Percentiles rank a stretch among this genome's conserved stretches.
Conservation (phyloP, 2,888 invertebrate genomes). For the Tridacna gigas region DNA sequence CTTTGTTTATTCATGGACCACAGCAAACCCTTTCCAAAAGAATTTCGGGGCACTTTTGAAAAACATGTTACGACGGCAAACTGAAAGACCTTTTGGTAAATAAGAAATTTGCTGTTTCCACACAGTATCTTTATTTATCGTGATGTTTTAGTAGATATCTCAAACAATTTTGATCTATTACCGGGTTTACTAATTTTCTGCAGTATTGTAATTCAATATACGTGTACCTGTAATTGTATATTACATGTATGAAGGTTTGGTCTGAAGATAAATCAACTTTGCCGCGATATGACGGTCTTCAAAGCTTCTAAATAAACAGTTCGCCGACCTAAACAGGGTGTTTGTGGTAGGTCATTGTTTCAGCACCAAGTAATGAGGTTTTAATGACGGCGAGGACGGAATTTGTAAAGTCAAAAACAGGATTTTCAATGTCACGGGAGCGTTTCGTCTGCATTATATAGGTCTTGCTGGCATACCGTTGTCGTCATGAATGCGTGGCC, state of each 20-base stretch:
- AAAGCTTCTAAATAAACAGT: slow-evolving; percentile 15
- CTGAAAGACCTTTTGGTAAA: too few species aligned
- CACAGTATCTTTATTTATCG: too few species aligned
- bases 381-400: slow-evolving; percentile 51
- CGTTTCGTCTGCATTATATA: background rate
- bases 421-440: slow-evolving; percentile 16
- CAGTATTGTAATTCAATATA: too few species aligned
- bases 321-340: slow-evolving; percentile 30
- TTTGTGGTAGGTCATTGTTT: slow-evolving; percentile 58
- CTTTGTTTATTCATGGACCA: slow-evolving; percentile 19
- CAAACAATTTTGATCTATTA: too few species aligned
- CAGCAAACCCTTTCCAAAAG: background rate
- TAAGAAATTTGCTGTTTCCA: too few species aligned
- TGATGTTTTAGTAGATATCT: too few species aligned
- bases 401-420: slow-evolving; percentile 19
- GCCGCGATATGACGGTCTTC: slow-evolving; percentile 15
- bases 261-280: background rate
- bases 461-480: slow-evolving; percentile 2
- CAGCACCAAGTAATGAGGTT: slow-evolving; percentile 52
- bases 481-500: background rate
- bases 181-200: too few species aligned
- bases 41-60: too few species aligned
- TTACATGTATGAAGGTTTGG: too few species aligned
- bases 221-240: too few species aligned
- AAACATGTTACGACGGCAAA: too few species aligned